Evolutionary conservation across 2,888 invertebrate genomes (phyloP).

Genomic region (Noctua pronuba): DNA sequence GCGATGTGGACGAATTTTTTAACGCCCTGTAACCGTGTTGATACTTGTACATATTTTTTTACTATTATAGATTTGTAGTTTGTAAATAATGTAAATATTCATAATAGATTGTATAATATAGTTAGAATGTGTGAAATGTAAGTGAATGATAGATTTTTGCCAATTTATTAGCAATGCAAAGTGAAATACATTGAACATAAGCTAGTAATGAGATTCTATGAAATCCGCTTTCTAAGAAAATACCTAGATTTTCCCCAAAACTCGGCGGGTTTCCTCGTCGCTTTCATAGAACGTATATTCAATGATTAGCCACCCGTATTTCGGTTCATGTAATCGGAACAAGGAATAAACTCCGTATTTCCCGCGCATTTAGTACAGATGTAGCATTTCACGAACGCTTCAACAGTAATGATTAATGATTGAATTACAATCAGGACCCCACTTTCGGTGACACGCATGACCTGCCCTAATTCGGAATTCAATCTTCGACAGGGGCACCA

Average conservation of each 20-base stretch:
- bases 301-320: constrained; percentile 27
- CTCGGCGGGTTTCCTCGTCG: constrained; percentile 3
- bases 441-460: constrained; percentile 65
- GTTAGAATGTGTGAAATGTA: background rate
- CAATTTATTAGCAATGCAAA: background rate
- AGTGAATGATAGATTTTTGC: background rate
- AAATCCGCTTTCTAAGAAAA: background rate
- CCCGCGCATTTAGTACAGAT: constrained; percentile 59
- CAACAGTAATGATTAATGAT: constrained; percentile 68
- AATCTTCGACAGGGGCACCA: constrained; percentile 68
- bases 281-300: constrained; percentile 12
- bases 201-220: background rate
- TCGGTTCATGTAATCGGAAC: constrained; percentile 45
- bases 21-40: no score
- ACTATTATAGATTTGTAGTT: no score
- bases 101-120: no score
- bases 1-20: no score
- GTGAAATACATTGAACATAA: background rate
- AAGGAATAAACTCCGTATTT: constrained; percentile 51
- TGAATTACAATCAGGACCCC: constrained; percentile 67
- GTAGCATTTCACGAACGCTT: constrained; percentile 61
- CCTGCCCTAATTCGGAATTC: constrained; percentile 70
- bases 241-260: background rate
- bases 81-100: no score
- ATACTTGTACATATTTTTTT: no score